Percentiles rank a stretch among this genome's conserved stretches.
Conservation (phyloP, 2,888 invertebrate genomes). For the Cantharis nigra region DNA sequence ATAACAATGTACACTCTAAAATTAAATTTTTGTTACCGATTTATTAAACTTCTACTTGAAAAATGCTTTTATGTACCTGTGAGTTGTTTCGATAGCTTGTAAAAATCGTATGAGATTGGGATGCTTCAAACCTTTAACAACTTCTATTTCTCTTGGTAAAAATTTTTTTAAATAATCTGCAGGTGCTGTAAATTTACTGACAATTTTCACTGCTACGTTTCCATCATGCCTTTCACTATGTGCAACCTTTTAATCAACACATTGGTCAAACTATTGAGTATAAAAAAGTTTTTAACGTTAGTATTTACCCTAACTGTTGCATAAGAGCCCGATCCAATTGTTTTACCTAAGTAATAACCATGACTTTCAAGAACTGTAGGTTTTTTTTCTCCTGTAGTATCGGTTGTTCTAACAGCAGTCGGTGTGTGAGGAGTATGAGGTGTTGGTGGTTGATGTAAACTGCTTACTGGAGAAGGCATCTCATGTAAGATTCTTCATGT, state of each 20-base stretch:
- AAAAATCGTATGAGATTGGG: constrained; percentile 79
- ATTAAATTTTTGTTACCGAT: constrained; percentile 10
- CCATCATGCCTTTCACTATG: constrained; percentile 73
- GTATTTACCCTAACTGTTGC: constrained; percentile 74
- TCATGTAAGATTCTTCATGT: constrained; percentile 20
- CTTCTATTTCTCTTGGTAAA: constrained; percentile 80
- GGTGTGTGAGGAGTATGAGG: constrained; percentile 33
- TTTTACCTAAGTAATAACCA: constrained; percentile 75
- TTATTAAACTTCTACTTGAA: background rate
- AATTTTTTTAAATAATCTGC: constrained; percentile 81
- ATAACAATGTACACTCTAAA: constrained; percentile 80
- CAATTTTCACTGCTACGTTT: constrained; percentile 81
- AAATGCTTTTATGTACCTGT: constrained; percentile 60
- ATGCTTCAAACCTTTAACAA: constrained; percentile 80
- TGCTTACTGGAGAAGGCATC: constrained; percentile 50
- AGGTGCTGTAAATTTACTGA: constrained; percentile 81
- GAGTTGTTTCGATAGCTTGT: constrained; percentile 84
- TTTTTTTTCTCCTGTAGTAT: constrained; percentile 49
- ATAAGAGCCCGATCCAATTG: constrained; percentile 82
- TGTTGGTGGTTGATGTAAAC: constrained; percentile 44
- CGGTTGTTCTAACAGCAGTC: constrained; percentile 23
- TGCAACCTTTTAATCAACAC: constrained; percentile 63
- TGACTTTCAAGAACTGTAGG: constrained; percentile 73
- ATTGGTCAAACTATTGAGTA: background rate
- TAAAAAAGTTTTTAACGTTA: background rate